These are phyloP conservation scores for Alethe diademata DNA, from an alignment of 2,113 vertebrate species.

Conservation along the genomic window DNA sequence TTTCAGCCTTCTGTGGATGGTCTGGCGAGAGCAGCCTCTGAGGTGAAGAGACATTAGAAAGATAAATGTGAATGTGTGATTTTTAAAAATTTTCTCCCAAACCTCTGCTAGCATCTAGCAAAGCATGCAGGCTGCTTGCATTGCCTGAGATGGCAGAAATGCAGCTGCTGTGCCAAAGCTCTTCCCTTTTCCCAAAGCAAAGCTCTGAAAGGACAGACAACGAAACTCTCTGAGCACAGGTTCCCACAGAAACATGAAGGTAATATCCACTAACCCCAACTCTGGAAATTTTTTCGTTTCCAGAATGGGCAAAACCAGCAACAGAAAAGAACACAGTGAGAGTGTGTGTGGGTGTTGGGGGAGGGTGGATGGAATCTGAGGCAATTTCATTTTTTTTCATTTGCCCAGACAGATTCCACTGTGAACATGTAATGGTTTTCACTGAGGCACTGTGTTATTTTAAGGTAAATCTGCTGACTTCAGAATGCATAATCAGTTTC, in stretches of 20 bases:
- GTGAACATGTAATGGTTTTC: constrained; percentile 41
- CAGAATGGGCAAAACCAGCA: not conserved
- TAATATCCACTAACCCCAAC: not conserved
- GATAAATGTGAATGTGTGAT: not conserved
- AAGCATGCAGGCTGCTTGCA: not conserved
- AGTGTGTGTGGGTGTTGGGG: not conserved
- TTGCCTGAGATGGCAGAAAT: not conserved
- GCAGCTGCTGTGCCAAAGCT: not conserved
- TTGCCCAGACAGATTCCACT: constrained; percentile 32
- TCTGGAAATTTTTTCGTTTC: not conserved
- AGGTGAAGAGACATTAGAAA: not conserved
- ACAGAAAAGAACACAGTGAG: not conserved
- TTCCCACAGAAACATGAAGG: not conserved
- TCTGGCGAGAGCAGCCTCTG: not conserved
- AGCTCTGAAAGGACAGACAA: not conserved
- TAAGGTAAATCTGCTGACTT: constrained; percentile 58
- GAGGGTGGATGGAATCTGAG: not conserved
- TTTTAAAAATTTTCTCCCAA: not conserved
- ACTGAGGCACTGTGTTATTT: constrained; percentile 47
- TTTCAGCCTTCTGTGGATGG: not conserved
- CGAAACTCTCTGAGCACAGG: accelerated
- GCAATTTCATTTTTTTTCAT: not conserved
- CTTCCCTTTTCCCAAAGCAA: not conserved
- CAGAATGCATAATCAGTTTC: constrained; percentile 51
- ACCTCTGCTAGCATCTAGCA: not conserved